Conservation (phyloP, 2,113 vertebrate species). For the Engraulis encrasicolus region DNA sequence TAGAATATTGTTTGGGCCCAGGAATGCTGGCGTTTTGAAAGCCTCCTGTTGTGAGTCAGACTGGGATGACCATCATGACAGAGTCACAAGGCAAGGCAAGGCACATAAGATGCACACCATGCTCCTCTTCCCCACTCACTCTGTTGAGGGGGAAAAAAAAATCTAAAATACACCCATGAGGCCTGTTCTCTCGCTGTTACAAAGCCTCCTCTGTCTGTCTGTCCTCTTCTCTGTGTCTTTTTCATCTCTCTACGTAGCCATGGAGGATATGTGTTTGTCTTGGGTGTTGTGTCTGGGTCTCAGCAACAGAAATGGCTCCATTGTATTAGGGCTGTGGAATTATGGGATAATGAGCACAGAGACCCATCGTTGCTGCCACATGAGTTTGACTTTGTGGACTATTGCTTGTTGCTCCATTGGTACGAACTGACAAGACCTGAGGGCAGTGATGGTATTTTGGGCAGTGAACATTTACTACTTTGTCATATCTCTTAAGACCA, state of each 20-base stretch:
- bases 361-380: neutral
- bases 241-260: neutral
- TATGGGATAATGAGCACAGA: neutral
- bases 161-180: conserved; percentile 42
- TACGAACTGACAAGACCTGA: neutral
- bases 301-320: conserved; percentile 7
- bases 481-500: neutral
- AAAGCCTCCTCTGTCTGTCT: conserved; percentile 60
- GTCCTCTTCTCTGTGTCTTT: no score
- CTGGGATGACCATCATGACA: conserved; percentile 58
- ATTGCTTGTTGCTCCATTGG: neutral
- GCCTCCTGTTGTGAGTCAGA: conserved; percentile 45
- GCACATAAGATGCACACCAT: neutral
- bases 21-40: conserved; percentile 57
- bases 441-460: neutral
- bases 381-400: no score
- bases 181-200: conserved; percentile 41
- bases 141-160: conserved; percentile 19
- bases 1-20: conserved; percentile 28
- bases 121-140: conserved; percentile 25
- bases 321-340: neutral
- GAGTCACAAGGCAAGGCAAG: conserved; percentile 70
- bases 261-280: conserved; percentile 6
- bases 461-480: no score
- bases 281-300: neutral